Evolutionary conservation across 2,888 invertebrate genomes (phyloP), one percentile per base, ranked within the genome.

Genomic region (Caenorhabditis sp.): DNA sequence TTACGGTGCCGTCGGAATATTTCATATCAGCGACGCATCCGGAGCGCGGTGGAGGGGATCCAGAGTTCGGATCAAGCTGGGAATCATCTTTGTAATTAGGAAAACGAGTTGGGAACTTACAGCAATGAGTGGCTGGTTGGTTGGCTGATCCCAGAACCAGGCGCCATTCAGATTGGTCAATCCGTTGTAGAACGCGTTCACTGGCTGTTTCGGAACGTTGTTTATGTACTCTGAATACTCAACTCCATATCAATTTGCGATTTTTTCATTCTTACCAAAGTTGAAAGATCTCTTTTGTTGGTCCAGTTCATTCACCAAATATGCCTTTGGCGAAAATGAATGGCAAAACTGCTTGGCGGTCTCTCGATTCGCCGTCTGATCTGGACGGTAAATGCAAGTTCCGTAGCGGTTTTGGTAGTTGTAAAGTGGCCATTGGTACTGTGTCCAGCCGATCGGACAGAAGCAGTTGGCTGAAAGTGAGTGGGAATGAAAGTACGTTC

Each of bases 141-240:
- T 27, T 0, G 68, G 68, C 27, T 68, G 68, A 37, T 68, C 68
- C 68, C 68, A 68, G 37, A 41, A 59, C 68, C 68, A 68, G 1
- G 27, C 24, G 7, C 24, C 24, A 13, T 68, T 68, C 13, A 68
- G 0, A n/a, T 39, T 68, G n/a, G 43, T 22, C 11, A 68, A 27
- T 11, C 68, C 68, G 15, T 68, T 68, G 27, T 68, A 68, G 26
- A 68, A 68, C 8, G 59, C 58, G 45, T 68, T 68, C 35, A 59
- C 35, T 8, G 63, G 46, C 2, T 17, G 5, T 0, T 20, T 2
- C 24, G 17, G 26, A 20, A 35, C 17, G 1, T 50, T 20, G 13
- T 62, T 39, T 9, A 62, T 22, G 27, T 17, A 24, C n/a, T 46
- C 22, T 59, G 35, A 41, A 26, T 39, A 30, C 35, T 22, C 13